Conservation (phyloP, 2,888 invertebrate genomes). For the Latrodectus hesperus region DNA sequence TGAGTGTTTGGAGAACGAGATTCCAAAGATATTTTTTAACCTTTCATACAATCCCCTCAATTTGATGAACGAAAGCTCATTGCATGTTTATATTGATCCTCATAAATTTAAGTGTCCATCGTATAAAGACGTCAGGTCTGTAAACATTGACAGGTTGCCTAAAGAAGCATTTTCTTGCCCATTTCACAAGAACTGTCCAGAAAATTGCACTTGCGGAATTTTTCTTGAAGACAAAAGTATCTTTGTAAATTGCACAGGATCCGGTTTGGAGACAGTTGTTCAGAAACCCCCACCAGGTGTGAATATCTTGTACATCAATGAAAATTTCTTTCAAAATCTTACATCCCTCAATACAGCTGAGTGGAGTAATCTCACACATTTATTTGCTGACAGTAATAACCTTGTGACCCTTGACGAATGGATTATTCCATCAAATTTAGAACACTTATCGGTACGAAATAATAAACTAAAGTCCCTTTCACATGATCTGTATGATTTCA, state of each 20-base stretch:
- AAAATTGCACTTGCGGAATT: conserved; percentile 41
- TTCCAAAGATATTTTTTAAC: background rate
- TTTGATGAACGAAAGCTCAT: conserved; percentile 1
- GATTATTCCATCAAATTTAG: conserved; percentile 12
- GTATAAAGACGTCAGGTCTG: background rate
- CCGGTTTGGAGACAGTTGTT: conserved; percentile 9
- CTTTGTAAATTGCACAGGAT: conserved; percentile 57
- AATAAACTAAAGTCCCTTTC: conserved; percentile 25
- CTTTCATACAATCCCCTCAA: conserved; percentile 37
- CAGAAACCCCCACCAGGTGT: conserved; percentile 1
- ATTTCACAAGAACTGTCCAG: conserved; percentile 24
- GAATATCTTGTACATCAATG: conserved; percentile 45
- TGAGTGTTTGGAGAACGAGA: background rate
- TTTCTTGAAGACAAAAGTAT: conserved; percentile 38
- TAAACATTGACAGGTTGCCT: background rate
- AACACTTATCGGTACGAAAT: conserved; percentile 11
- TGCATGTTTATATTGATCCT: conserved; percentile 16
- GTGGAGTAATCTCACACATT: conserved; percentile 32
- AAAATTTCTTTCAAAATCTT: conserved; percentile 22
- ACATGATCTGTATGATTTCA: background rate
- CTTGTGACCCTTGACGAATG: conserved; percentile 8
- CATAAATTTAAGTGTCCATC: conserved; percentile 13
- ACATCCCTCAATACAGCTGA: conserved; percentile 4
- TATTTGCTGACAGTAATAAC: conserved; percentile 22
- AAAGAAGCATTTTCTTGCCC: conserved; percentile 38